Evolutionary conservation across 2,888 invertebrate species (phyloP).

Genomic region (Leucozona laternaria): DNA sequence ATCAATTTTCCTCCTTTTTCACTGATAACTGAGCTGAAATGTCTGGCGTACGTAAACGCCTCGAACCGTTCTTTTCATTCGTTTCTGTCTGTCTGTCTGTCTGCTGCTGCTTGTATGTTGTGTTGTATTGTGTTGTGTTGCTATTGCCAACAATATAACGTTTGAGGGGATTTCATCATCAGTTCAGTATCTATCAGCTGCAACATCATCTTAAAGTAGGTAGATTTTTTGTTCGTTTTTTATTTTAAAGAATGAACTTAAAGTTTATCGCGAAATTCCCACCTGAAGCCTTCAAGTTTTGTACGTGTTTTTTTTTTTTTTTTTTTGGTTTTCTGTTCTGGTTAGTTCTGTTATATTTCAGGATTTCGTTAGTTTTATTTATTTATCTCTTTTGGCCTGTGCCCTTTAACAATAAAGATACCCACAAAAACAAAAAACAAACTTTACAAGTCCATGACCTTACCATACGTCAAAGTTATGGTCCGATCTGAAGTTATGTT

Average conservation of each 20-base stretch:
- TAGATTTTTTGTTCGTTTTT: slow-evolving; percentile 2
- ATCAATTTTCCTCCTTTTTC: slow-evolving; percentile 55
- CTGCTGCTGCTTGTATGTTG: not conserved
- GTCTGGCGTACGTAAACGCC: slow-evolving; percentile 73
- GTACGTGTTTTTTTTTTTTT: not conserved
- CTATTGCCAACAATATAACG: slow-evolving; percentile 28
- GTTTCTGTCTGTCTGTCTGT: slow-evolving; percentile 33
- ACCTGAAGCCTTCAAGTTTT: slow-evolving; percentile 51
- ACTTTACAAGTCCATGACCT: slow-evolving; percentile 73
- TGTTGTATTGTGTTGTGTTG: no score
- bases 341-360: slow-evolving; percentile 48
- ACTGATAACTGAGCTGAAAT: slow-evolving; percentile 66
- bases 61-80: slow-evolving; percentile 55
- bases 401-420: slow-evolving; percentile 46
- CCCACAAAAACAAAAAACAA: slow-evolving; percentile 1
- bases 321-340: not conserved
- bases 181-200: slow-evolving; percentile 26
- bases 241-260: slow-evolving; percentile 13
- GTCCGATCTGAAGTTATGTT: slow-evolving; percentile 29
- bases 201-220: slow-evolving; percentile 29
- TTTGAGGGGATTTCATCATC: slow-evolving; percentile 65
- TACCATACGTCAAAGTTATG: slow-evolving; percentile 69
- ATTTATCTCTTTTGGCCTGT: slow-evolving; percentile 69
- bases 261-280: slow-evolving; percentile 71
- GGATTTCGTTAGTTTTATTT: slow-evolving; percentile 45